Evolutionary conservation across 37 sponge, comb jelly and placozoan genomes (phyloP), one percentile per base, ranked within the genome.

Genomic region (Beroe forskalii): DNA sequence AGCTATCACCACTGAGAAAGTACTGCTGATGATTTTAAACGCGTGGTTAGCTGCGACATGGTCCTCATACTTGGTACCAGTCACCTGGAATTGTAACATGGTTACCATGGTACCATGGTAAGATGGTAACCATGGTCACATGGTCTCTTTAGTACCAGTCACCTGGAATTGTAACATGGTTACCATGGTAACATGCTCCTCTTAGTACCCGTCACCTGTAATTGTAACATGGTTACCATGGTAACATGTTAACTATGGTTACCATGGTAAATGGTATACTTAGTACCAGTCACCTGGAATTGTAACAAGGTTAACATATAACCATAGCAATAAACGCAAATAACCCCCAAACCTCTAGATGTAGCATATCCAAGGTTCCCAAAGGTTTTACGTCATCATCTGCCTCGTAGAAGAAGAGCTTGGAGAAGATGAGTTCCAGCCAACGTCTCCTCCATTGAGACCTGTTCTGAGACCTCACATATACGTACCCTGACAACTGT

Each of bases 401-500:
- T 3, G 75, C 39, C 40, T 72, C 75, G 40, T 72, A 72, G 75
- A 72, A 72, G 75, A 72, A 72, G 40, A 72, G 75, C 30, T 72
- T 72, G 31, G 75, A 38, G 75, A 72, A 72, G 75, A 72, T 72
- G 39, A 72, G 75, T 37, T 72, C 75, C 8, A 72, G 75, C 75
- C 75, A 72, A 1, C 75, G 23, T 20, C 75, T 32, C 39, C 75
- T 72, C 75, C 75, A 72, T 37, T 72, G 75, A 4, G 40, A 19
- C 12, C 40, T 35, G 75, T 72, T 72, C 39, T 72, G 75, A 9
- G 75, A 72, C 39, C 75, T 72, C 39, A 72, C 75, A 20, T 38
- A 72, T 39, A 72, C 75, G 75, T 72, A 72, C 1, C 75, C 75
- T 22, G 75, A 72, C 40, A 72, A 39, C 75, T 72, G n/a, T n/a